These are phyloP conservation scores for Lymantria monacha DNA, from an alignment of 2,888 invertebrate species.

Conservation along the genomic window DNA sequence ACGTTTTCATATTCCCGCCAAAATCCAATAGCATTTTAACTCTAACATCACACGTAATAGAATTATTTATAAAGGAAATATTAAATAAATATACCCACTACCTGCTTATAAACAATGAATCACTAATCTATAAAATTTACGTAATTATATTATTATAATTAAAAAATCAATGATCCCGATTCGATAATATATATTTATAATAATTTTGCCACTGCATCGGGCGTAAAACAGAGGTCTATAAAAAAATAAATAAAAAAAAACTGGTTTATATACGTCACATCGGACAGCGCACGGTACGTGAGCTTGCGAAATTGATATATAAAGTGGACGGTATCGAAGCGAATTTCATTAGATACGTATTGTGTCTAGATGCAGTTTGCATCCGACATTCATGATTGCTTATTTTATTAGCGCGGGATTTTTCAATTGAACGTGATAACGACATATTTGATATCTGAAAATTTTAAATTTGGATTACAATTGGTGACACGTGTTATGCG, in stretches of 20 bases:
- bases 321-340: no score
- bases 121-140: neutral
- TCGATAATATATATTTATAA: neutral
- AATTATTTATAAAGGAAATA: no score
- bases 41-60: no score
- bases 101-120: no score
- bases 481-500: slow-evolving; percentile 12
- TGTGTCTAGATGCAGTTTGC: slow-evolving; percentile 25
- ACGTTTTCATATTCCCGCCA: no score
- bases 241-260: slow-evolving; percentile 21
- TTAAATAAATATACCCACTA: no score
- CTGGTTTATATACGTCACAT: slow-evolving; percentile 26
- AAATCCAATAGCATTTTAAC: no score
- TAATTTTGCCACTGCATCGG: neutral
- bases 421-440: slow-evolving; percentile 13
- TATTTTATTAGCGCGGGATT: slow-evolving; percentile 25
- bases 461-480: slow-evolving; percentile 1
- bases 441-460: slow-evolving; percentile 4
- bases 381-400: slow-evolving; percentile 19
- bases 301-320: slow-evolving; percentile 1
- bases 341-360: slow-evolving; percentile 31
- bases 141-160: no score
- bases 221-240: slow-evolving; percentile 1
- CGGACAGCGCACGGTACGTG: slow-evolving; percentile 10
- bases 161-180: neutral